phyloP scores from a whole-genome alignment of 1,140 invertebrate species.

The Papilio aristodemus region DNA sequence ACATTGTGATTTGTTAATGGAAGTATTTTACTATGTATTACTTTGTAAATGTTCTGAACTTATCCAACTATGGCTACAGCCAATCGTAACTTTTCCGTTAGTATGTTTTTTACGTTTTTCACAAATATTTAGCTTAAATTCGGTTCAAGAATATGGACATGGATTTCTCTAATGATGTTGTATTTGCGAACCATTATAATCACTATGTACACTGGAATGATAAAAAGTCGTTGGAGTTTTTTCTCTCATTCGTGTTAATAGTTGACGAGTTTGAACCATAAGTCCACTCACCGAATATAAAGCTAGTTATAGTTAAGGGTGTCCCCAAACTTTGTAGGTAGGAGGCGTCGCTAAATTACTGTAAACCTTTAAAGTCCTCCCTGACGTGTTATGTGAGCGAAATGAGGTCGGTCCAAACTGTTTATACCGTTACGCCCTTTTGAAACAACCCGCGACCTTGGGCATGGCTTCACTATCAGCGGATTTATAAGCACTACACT shows the following conservation, averaged over 20 bases:
- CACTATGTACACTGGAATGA: background rate
- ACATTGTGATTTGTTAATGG: background rate
- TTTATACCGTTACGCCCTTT: conserved; percentile 23
- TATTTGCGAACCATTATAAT: too few relatives aligned
- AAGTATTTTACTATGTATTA: background rate
- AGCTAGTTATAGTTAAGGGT: background rate
- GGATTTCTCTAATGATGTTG: too few relatives aligned
- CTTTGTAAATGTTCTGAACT: background rate
- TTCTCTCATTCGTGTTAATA: background rate
- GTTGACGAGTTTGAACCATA: background rate
- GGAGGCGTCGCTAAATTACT: conserved; percentile 9
- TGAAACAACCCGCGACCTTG: conserved; percentile 19
- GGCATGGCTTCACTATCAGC: conserved; percentile 3
- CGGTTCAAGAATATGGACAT: too few relatives aligned
- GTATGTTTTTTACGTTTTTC: too few relatives aligned
- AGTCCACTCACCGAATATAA: background rate
- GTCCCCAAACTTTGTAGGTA: background rate
- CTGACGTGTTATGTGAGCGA: conserved; percentile 25
- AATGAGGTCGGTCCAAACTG: conserved; percentile 23
- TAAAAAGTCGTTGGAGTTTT: background rate
- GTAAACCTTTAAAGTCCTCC: conserved; percentile 26
- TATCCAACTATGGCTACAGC: too few relatives aligned
- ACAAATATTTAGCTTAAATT: too few relatives aligned
- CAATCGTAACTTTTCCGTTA: too few relatives aligned
- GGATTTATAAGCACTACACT: background rate